Conservation (phyloP, 2,113 vertebrate species). For the Plecturocebus donacophilus region DNA sequence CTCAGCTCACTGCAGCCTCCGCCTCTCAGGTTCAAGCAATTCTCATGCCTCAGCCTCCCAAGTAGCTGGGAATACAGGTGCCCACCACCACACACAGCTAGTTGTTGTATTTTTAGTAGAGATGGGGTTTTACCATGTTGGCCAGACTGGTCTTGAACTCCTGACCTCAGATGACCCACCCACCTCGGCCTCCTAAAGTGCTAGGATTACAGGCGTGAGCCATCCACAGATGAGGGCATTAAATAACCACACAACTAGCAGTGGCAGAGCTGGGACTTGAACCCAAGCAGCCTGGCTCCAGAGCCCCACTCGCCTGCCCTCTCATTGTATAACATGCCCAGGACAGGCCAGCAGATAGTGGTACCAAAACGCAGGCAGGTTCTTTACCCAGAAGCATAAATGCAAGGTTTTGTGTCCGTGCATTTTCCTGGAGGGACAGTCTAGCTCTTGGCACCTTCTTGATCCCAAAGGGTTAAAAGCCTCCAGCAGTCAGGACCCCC, state of each 20-base stretch:
- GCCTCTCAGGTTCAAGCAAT: no score
- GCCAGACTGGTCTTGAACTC: no score
- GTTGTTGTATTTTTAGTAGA: no score
- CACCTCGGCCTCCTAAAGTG: no score
- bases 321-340: no score
- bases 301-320: not conserved
- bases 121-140: no score
- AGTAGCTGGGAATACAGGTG: no score
- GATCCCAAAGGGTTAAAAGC: not conserved
- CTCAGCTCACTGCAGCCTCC: no score
- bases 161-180: no score
- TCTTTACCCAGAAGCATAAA: not conserved
- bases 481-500: not conserved
- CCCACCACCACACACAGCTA: no score
- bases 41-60: no score
- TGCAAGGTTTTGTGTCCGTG: not conserved
- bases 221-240: not conserved
- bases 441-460: not conserved
- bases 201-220: no score
- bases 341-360: not conserved
- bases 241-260: not conserved
- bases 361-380: not conserved
- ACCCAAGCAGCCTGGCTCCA: not conserved
- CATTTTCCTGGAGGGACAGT: not conserved
- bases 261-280: not conserved